A percentile compares a stretch with the other conserved stretches of the same genome.
Evolutionary conservation across 2,113 vertebrate genomes (phyloP).

Genomic region (Aegypius monachus): DNA sequence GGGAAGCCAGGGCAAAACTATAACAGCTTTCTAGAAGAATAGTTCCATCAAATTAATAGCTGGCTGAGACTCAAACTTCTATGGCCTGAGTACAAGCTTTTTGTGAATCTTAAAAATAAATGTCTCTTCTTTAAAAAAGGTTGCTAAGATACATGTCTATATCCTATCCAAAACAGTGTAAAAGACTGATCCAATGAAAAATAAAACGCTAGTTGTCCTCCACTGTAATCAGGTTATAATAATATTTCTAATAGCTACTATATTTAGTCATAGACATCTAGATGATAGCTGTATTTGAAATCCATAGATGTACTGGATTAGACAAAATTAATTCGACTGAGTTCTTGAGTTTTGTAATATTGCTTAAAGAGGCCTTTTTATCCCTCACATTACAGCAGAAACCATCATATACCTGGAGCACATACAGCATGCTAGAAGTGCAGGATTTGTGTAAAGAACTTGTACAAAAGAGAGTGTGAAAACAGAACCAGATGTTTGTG

Average conservation of each 20-base stretch:
- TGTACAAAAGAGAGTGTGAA: background rate
- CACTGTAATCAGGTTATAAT: background rate
- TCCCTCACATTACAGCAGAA: background rate
- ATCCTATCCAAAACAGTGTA: background rate
- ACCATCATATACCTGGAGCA: background rate
- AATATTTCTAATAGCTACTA: background rate
- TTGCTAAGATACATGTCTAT: background rate
- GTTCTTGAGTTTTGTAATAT: background rate
- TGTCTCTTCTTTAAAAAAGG: background rate
- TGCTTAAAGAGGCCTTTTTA: background rate
- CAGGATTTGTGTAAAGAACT: background rate
- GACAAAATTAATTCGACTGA: background rate
- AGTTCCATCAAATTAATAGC: background rate
- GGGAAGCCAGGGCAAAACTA: background rate
- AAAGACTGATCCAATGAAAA: background rate
- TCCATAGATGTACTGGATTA: background rate
- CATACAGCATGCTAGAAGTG: background rate
- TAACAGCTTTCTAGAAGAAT: conserved; percentile 8
- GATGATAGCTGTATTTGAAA: background rate
- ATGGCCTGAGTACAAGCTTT: background rate
- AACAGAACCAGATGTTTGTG: background rate
- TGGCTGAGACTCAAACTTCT: background rate
- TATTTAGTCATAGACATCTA: background rate
- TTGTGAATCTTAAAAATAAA: background rate
- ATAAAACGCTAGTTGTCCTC: accelerated